Evolutionary conservation across 1,140 invertebrate genomes (phyloP).

Genomic region (Asbolus verrucosus): DNA sequence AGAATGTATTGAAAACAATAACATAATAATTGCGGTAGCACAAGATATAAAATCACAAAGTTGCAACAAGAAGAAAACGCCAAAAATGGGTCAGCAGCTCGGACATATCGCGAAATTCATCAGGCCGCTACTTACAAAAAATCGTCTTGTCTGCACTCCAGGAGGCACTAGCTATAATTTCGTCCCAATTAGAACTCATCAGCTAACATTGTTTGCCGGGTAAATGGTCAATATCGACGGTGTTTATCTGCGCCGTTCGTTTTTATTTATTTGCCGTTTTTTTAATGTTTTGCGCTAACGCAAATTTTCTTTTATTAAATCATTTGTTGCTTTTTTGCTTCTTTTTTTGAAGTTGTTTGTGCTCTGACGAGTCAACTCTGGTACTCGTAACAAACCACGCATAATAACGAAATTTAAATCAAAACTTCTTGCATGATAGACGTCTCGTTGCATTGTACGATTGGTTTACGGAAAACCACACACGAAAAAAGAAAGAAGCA

Average conservation of each 20-base stretch:
- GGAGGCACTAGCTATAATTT: neutral
- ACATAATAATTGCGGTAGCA: no score
- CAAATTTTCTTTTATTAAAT: neutral
- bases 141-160: constrained; percentile 1
- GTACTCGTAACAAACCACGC: neutral
- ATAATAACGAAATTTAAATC: neutral
- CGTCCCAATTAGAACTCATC: neutral
- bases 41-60: no score
- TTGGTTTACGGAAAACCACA: constrained; percentile 5
- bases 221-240: constrained; percentile 1
- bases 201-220: constrained; percentile 1
- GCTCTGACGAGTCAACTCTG: neutral
- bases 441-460: neutral
- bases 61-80: no score
- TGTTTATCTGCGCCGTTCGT: neutral
- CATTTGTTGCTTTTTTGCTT: neutral
- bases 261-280: neutral
- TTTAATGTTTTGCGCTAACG: neutral
- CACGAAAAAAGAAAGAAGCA: no score
- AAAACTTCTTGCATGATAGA: neutral
- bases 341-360: neutral
- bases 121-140: no score
- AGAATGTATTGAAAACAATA: no score
- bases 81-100: no score
- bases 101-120: no score